These are phyloP conservation scores for Thelaira solivaga DNA, from an alignment of 2,888 invertebrate species.

Conservation along the genomic window DNA sequence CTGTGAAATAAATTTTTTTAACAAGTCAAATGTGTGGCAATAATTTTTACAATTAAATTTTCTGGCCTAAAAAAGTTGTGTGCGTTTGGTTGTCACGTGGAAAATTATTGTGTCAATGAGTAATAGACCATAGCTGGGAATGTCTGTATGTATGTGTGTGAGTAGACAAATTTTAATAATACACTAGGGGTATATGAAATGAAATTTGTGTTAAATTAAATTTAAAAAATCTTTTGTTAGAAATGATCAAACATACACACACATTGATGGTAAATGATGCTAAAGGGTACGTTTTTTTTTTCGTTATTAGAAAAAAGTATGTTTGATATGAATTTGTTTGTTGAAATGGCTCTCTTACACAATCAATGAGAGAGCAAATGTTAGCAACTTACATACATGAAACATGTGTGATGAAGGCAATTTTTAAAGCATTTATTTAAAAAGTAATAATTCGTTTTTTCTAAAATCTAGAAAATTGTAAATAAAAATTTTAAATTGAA, in stretches of 20 bases:
- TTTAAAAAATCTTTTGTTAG: conserved; percentile 28
- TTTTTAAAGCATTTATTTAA: conserved; percentile 1
- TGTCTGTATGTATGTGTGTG: neutral
- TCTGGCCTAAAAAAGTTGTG: too few species aligned
- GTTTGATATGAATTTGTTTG: too few species aligned
- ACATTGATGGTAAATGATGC: neutral
- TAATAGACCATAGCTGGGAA: neutral
- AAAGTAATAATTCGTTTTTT: too few species aligned
- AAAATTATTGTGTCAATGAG: too few species aligned
- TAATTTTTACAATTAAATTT: too few species aligned
- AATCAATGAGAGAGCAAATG: neutral
- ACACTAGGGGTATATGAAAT: neutral
- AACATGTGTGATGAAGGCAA: conserved; percentile 22
- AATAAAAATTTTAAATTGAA: too few species aligned
- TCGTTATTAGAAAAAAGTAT: too few species aligned
- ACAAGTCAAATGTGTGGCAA: too few species aligned
- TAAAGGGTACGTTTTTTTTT: neutral
- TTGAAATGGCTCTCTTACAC: neutral
- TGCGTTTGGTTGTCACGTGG: too few species aligned
- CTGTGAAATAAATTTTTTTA: too few species aligned
- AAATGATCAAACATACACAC: conserved; percentile 3
- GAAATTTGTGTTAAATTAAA: neutral
- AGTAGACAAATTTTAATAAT: too few species aligned
- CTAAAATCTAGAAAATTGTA: too few species aligned
- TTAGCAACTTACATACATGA: conserved; percentile 20